Conservation (phyloP, 2,797 vertebrate species). For the Gymnopithys bicolor region DNA sequence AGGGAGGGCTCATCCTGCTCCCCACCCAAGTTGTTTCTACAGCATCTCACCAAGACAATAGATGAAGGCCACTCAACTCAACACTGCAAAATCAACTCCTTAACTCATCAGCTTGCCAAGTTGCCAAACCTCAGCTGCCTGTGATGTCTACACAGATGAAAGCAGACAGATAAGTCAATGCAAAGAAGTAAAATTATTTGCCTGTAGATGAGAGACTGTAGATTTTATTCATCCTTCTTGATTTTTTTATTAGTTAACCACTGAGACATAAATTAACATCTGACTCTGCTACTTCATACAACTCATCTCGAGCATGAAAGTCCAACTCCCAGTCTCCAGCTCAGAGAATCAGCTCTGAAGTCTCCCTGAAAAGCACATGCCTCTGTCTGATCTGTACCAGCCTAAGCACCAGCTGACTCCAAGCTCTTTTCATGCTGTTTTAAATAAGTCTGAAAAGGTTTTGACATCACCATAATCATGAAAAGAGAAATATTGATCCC, state of each 20-base stretch:
- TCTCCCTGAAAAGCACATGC: not conserved
- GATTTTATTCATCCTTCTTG: conserved; percentile 5
- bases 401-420: not conserved
- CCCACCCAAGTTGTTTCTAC: not conserved
- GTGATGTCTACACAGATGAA: conserved; percentile 21
- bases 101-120: not conserved
- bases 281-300: not conserved
- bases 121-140: not conserved
- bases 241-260: conserved; percentile 37
- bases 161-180: conserved; percentile 12
- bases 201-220: conserved; percentile 19
- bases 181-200: conserved; percentile 36
- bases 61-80: not conserved
- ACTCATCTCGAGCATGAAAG: not conserved
- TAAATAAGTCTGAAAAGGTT: not conserved
- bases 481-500: not conserved
- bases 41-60: not conserved
- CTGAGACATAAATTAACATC: conserved; percentile 6
- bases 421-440: not conserved
- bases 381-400: not conserved
- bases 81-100: not conserved
- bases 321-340: not conserved
- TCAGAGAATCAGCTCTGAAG: conserved; percentile 23
- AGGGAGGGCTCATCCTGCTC: not conserved
- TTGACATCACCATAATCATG: not conserved